Evolutionary conservation across 2,113 vertebrate species (phyloP).

Genomic region (Anhinga rufa): DNA sequence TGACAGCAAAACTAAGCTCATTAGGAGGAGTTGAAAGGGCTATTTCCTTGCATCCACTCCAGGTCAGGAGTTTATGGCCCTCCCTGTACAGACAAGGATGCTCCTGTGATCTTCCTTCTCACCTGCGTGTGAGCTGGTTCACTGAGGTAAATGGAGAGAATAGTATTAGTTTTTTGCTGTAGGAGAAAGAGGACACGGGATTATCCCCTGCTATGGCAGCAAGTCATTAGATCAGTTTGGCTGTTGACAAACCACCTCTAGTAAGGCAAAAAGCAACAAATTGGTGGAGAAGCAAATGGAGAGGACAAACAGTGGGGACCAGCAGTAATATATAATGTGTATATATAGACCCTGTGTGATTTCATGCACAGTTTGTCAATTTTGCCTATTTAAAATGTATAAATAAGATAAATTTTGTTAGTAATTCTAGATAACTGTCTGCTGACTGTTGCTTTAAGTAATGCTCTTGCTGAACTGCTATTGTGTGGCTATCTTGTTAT

Average conservation of each 20-base stretch:
- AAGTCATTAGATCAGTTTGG: not conserved
- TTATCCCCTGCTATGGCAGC: not conserved
- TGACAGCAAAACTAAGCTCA: not conserved
- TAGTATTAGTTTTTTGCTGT: not conserved
- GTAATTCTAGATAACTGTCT: not conserved
- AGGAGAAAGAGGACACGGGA: too few relatives aligned
- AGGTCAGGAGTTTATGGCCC: not conserved
- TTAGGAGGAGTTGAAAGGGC: not conserved
- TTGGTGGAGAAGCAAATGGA: not conserved
- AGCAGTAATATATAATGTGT: not conserved
- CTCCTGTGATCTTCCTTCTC: not conserved
- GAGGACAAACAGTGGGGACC: not conserved
- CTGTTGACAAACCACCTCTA: not conserved
- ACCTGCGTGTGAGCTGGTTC: fast-evolving
- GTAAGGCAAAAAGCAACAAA: not conserved
- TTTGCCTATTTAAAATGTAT: not conserved
- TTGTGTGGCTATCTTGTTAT: not conserved
- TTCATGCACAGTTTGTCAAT: not conserved
- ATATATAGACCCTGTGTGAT: fast-evolving
- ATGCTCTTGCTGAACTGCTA: not conserved
- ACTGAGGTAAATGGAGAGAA: not conserved
- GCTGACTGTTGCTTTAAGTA: not conserved
- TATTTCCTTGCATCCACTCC: not conserved
- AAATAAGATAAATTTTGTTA: not conserved
- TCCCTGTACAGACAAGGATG: not conserved